phyloP scores from a whole-genome alignment of 2,797 vertebrate genomes.

The Hirundo rustica region DNA sequence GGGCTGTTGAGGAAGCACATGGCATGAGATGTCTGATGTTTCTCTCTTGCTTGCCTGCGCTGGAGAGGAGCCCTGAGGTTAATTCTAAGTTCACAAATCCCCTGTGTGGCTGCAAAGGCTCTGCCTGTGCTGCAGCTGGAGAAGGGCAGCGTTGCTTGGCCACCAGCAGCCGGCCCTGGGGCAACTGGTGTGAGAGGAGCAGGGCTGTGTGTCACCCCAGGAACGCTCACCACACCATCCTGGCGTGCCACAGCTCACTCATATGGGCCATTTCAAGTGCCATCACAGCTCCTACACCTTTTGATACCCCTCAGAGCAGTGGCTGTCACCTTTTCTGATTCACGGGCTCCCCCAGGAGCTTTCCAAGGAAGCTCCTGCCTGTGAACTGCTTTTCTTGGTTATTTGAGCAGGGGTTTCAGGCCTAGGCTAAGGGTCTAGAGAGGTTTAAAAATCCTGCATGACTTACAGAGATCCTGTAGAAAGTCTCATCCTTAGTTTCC shows the following conservation, averaged over 20 bases:
- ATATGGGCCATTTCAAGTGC: fast-evolving
- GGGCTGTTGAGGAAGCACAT: neutral
- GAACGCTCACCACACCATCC: fast-evolving
- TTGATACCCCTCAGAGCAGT: neutral
- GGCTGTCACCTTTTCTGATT: fast-evolving
- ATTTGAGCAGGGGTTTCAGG: neutral
- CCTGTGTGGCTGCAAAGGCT: neutral
- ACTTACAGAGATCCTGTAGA: neutral
- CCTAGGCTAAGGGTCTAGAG: neutral
- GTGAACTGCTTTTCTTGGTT: neutral
- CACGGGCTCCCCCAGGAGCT: neutral
- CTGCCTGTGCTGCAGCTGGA: neutral
- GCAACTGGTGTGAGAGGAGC: neutral
- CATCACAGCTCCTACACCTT: neutral
- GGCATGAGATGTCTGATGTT: neutral
- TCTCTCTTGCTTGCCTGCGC: neutral
- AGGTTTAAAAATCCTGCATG: neutral
- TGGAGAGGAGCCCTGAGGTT: neutral
- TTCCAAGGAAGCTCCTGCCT: neutral
- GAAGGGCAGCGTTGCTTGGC: fast-evolving
- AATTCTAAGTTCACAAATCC: neutral
- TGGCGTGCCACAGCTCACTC: neutral
- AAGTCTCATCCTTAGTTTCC: neutral
- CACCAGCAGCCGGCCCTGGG: neutral
- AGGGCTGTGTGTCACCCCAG: neutral